These are phyloP conservation scores for Poeciliopsis gracilis DNA, from an alignment of 2,797 vertebrate species.

Conservation along the genomic window DNA sequence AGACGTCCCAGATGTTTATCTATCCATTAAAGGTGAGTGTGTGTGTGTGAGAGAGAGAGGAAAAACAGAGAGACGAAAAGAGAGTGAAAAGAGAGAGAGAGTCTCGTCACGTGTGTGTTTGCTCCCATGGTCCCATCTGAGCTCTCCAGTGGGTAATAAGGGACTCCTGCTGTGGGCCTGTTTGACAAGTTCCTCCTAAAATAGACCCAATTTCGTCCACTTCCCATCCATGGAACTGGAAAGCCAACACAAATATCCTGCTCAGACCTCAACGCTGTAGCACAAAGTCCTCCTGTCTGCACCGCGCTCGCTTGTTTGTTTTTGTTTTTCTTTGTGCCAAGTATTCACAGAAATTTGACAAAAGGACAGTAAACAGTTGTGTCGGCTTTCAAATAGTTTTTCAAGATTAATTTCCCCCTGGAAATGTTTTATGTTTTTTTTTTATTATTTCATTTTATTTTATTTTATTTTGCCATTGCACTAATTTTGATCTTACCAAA, in stretches of 20 bases:
- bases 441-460: no score
- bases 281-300: constrained; percentile 54
- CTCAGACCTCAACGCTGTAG: constrained; percentile 15
- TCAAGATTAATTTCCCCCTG: background rate
- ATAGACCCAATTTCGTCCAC: constrained; percentile 58
- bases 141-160: constrained; percentile 61
- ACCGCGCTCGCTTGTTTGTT: constrained; percentile 7
- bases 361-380: background rate
- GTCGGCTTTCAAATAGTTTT: background rate
- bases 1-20: constrained; percentile 36
- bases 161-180: constrained; percentile 52
- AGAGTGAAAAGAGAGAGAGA: background rate
- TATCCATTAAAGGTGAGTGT: background rate
- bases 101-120: constrained; percentile 7
- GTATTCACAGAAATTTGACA: no score
- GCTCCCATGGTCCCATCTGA: constrained; percentile 59
- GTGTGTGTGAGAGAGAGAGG: background rate
- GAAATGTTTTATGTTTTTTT: no score
- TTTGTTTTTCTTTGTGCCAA: background rate
- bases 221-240: constrained; percentile 45
- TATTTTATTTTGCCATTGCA: background rate
- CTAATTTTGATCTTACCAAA: background rate
- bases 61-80: background rate
- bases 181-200: constrained; percentile 63
- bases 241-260: constrained; percentile 22